Percentiles rank a stretch among this genome's conserved stretches.
Conservation (phyloP, 2,888 invertebrate species). For the Listrodromus nycthemerus region DNA sequence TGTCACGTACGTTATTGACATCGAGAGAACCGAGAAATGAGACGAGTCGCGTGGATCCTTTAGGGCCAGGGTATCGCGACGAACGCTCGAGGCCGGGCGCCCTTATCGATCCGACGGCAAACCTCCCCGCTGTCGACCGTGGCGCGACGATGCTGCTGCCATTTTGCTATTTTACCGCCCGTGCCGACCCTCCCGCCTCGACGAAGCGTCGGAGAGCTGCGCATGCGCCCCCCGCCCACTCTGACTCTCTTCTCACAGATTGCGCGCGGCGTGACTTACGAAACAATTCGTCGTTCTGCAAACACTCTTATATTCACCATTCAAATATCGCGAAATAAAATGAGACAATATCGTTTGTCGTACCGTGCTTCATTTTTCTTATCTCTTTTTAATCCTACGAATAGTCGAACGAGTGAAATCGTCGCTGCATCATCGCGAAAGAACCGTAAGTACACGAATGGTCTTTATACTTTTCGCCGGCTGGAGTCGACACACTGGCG, state of each 20-base stretch:
- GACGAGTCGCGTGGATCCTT: slow-evolving; percentile 33
- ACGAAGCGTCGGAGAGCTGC: not conserved
- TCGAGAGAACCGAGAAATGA: slow-evolving; percentile 31
- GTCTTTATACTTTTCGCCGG: slow-evolving; percentile 19
- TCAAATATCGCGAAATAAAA: not conserved
- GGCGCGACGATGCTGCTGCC: slow-evolving; percentile 59
- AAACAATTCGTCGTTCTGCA: slow-evolving; percentile 30
- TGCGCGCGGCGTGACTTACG: slow-evolving; percentile 46
- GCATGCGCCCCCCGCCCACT: slow-evolving; percentile 21
- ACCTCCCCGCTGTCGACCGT: slow-evolving; percentile 67
- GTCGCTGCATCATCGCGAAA: not conserved
- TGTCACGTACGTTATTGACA: slow-evolving; percentile 52
- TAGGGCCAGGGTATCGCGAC: slow-evolving; percentile 65
- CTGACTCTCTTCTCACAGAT: not conserved
- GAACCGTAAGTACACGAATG: not conserved
- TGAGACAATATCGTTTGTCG: not conserved
- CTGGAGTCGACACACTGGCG: slow-evolving; percentile 48
- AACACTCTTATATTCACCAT: not conserved
- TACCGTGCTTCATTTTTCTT: not conserved
- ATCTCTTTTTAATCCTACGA: not conserved
- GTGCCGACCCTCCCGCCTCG: slow-evolving; percentile 54
- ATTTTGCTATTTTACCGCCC: slow-evolving; percentile 65
- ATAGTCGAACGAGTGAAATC: not conserved
- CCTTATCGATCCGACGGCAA: slow-evolving; percentile 77
- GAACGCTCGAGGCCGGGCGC: slow-evolving; percentile 66